A percentile compares a stretch with the other conserved stretches of the same genome.
Conservation (phyloP, 2,888 invertebrate species). For the Chamaedrilus cognettii region DNA sequence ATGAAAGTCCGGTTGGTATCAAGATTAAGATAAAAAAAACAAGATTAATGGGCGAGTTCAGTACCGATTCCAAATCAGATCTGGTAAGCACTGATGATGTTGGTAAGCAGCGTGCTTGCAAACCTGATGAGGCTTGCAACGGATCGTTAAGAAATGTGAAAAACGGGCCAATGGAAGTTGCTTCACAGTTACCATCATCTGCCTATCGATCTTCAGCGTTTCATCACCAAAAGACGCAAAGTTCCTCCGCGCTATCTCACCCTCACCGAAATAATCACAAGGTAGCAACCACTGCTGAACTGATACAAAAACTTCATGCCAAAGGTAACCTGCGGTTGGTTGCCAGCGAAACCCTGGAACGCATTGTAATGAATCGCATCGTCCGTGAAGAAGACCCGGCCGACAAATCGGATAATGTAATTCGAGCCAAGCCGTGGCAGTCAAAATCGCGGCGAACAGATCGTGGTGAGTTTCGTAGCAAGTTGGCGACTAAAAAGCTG, state of each 20-base stretch:
- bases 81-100: background rate
- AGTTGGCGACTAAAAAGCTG: no score
- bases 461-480: background rate
- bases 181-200: no score
- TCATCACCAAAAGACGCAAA: background rate
- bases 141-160: background rate
- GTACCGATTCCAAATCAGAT: background rate
- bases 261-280: slow-evolving; percentile 58
- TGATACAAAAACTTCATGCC: slow-evolving; percentile 73
- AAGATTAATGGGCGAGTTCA: background rate
- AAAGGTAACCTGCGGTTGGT: slow-evolving; percentile 55
- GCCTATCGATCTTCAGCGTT: no score
- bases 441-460: background rate
- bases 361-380: slow-evolving; percentile 53
- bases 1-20: no score
- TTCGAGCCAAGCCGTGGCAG: slow-evolving; percentile 46
- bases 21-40: no score
- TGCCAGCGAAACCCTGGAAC: slow-evolving; percentile 46
- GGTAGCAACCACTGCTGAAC: slow-evolving; percentile 78
- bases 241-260: background rate
- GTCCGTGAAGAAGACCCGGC: slow-evolving; percentile 46
- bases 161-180: no score
- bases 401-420: slow-evolving; percentile 44
- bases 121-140: background rate
- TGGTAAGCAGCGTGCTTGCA: background rate